These are phyloP conservation scores for Cephus pulcher DNA, from an alignment of 2,888 invertebrate genomes.

Conservation along the genomic window DNA sequence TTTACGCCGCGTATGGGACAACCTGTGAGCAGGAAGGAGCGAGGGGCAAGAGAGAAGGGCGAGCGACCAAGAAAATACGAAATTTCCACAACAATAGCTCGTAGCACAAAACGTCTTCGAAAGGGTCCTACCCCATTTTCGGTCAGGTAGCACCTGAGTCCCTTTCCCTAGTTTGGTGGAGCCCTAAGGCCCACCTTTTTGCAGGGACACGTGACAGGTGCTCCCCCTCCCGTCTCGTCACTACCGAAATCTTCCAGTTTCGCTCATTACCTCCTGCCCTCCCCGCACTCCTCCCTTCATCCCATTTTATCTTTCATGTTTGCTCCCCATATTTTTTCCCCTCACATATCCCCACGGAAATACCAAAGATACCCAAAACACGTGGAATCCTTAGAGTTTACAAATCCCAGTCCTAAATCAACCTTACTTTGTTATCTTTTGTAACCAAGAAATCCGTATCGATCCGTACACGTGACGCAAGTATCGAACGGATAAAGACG, in stretches of 20 bases:
- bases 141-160: conserved; percentile 58
- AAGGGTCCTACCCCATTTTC: conserved; percentile 39
- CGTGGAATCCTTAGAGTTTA: background rate
- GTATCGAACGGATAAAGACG: background rate
- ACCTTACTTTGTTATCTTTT: background rate
- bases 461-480: background rate
- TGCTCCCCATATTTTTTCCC: background rate
- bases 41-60: background rate
- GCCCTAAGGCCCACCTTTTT: conserved; percentile 21
- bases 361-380: background rate
- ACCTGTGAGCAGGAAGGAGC: background rate
- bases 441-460: background rate
- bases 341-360: background rate
- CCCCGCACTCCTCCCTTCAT: background rate
- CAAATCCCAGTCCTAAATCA: background rate
- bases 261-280: background rate
- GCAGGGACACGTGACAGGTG: conserved; percentile 26
- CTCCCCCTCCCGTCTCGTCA: conserved; percentile 22
- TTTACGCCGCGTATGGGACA: background rate
- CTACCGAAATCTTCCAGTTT: background rate
- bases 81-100: conserved; percentile 57
- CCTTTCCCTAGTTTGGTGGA: conserved; percentile 21
- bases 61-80: conserved; percentile 14
- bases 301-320: background rate
- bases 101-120: conserved; percentile 46